Evolutionary conservation across 2,113 vertebrate species (phyloP), one percentile per base, ranked within the genome.

Genomic region (Podiceps cristatus): DNA sequence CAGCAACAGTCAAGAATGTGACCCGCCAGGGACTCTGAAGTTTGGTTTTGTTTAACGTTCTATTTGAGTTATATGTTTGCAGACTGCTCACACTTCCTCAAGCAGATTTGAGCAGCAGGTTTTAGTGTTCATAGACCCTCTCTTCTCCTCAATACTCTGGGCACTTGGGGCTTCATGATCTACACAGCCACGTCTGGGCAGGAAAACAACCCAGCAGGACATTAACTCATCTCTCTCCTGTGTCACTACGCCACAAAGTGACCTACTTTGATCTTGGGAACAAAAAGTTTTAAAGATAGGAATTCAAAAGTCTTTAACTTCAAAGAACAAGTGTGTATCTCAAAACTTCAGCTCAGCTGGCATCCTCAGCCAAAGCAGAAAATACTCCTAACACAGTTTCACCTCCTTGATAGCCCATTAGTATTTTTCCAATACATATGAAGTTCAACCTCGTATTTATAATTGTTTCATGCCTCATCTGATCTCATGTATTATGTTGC

Each of bases 171-270:
- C 62, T 59, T 67, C 1, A 0, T 23, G 40, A 8, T 35, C 71
- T 6, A 1, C 33, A 31, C 47, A 66, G 73, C 25, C 40, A 52
- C 0, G 0, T 8, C 37, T 10, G 4, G 45, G 52, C 79, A 86
- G 50, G 52, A 37, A 58, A 85, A 64, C 2, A 5, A 13, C 58
- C 91, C 82, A 56, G 58, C 58, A 66, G 67, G 79, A 68, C 59
- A 22, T 3, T 3, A 40, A 53, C 42, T 31, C 82, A 23, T 11
- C 74, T 75, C 49, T 24, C 58, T 75, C 31, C 79, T 31, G n/a
- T 33, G 58, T 40, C 47, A 25, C 52, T 29, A 29, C 0, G 0
- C 42, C 37, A 71, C n/a, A 50, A 4, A 55, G 49, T 19, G n/a
- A 55, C 85, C 74, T 35, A 11, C 78, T 90, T 55, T 17, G 52